phyloP scores from a whole-genome alignment of 1,140 invertebrate genomes.

The Stegodyphus mimosarum region DNA sequence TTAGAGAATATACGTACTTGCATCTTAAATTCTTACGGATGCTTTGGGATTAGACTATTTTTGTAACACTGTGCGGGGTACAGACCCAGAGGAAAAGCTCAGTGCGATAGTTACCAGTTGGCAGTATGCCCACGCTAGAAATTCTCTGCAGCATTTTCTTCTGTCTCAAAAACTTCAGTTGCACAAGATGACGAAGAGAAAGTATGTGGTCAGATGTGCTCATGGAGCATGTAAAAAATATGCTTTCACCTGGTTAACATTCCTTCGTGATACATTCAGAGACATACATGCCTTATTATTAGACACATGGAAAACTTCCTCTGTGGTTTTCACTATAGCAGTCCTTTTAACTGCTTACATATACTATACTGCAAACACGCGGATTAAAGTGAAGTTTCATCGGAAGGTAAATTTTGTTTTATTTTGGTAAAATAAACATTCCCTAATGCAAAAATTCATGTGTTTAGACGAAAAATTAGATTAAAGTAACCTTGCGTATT shows the following conservation, averaged over 20 bases:
- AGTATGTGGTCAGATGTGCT: constrained; percentile 1
- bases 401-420: constrained; percentile 33
- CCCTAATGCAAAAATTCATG: too few species aligned
- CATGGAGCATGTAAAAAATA: constrained; percentile 15
- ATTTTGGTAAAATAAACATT: neutral
- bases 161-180: neutral
- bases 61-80: neutral
- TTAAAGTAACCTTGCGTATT: too few species aligned
- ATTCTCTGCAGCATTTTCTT: neutral
- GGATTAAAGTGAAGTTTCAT: constrained; percentile 44
- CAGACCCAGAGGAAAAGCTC: neutral
- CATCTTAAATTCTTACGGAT: neutral
- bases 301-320: constrained; percentile 1
- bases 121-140: constrained; percentile 14
- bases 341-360: constrained; percentile 10
- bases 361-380: constrained; percentile 29
- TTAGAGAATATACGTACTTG: too few species aligned
- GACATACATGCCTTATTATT: constrained; percentile 27
- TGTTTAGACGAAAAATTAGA: too few species aligned
- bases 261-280: constrained; percentile 42
- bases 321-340: constrained; percentile 2
- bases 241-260: constrained; percentile 23
- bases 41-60: constrained; percentile 17
- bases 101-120: neutral
- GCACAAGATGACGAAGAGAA: constrained; percentile 19